A percentile compares a stretch with the other conserved stretches of the same genome.
phyloP scores from a whole-genome alignment of 2,888 invertebrate genomes.

The Drosophila nigricruria region DNA sequence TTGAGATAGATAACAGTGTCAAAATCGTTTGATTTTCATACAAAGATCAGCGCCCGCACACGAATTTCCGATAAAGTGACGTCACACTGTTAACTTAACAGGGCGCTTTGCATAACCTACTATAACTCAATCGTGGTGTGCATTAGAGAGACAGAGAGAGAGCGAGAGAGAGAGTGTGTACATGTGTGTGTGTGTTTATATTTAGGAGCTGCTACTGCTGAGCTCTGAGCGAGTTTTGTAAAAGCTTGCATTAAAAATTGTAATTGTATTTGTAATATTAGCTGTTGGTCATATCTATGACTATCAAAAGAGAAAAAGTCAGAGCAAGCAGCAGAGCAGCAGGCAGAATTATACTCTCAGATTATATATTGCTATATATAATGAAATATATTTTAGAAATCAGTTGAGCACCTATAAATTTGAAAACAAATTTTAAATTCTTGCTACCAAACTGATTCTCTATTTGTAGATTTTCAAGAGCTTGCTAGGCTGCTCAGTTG shows the following conservation, averaged over 20 bases:
- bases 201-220: slow-evolving; percentile 35
- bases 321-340: not conserved
- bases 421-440: no score
- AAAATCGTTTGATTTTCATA: no score
- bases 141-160: no score
- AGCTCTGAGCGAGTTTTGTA: slow-evolving; percentile 31
- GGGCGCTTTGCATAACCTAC: no score
- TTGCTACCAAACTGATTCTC: not conserved
- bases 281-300: slow-evolving; percentile 32
- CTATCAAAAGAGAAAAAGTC: slow-evolving; percentile 7
- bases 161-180: not conserved
- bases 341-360: not conserved
- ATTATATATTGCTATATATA: not conserved
- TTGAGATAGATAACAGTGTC: no score
- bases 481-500: not conserved
- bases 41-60: no score
- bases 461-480: not conserved
- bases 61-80: no score
- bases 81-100: no score
- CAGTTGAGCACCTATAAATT: not conserved
- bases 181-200: slow-evolving; percentile 25
- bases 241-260: slow-evolving; percentile 22
- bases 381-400: no score
- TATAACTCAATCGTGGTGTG: no score
- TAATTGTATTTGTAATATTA: no score